Percentiles rank a stretch among this genome's conserved stretches.
These are phyloP conservation scores for Hyles lineata DNA, from an alignment of 2,888 invertebrate species.

Conservation along the genomic window DNA sequence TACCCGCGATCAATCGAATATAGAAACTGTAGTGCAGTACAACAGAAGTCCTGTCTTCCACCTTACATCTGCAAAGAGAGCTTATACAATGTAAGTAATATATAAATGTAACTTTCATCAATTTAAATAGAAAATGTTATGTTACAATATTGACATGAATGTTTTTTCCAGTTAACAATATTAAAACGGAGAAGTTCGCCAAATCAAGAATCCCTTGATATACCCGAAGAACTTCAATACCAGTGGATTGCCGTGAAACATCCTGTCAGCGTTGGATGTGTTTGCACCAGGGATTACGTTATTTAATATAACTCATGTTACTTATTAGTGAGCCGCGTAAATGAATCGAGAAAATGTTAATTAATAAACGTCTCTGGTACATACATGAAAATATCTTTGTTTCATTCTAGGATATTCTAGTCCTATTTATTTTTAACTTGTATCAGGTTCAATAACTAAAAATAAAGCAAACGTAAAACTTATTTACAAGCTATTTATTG, in stretches of 20 bases:
- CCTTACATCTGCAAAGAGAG: slow-evolving; percentile 64
- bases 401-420: too few species aligned
- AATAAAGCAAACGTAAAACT: neutral
- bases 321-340: neutral
- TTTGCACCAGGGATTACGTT: slow-evolving; percentile 54
- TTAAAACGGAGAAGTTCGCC: slow-evolving; percentile 52
- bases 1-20: slow-evolving; percentile 61
- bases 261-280: slow-evolving; percentile 65
- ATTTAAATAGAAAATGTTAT: too few species aligned
- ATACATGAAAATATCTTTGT: too few species aligned
- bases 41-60: slow-evolving; percentile 50
- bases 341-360: neutral
- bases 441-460: neutral
- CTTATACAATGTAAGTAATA: slow-evolving; percentile 61
- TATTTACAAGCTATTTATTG: slow-evolving; percentile 18
- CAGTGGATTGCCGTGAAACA: slow-evolving; percentile 60
- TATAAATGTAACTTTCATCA: neutral
- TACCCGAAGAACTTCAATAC: slow-evolving; percentile 53
- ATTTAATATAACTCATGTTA: slow-evolving; percentile 26
- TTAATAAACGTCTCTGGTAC: too few species aligned
- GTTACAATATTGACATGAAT: neutral
- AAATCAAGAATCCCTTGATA: slow-evolving; percentile 41
- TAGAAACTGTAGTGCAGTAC: slow-evolving; percentile 56
- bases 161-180: slow-evolving; percentile 63
- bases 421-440: neutral